A percentile compares a stretch with the other conserved stretches of the same genome.
Evolutionary conservation across 2,888 invertebrate genomes (phyloP).

Genomic region (Rotaria socialis): DNA sequence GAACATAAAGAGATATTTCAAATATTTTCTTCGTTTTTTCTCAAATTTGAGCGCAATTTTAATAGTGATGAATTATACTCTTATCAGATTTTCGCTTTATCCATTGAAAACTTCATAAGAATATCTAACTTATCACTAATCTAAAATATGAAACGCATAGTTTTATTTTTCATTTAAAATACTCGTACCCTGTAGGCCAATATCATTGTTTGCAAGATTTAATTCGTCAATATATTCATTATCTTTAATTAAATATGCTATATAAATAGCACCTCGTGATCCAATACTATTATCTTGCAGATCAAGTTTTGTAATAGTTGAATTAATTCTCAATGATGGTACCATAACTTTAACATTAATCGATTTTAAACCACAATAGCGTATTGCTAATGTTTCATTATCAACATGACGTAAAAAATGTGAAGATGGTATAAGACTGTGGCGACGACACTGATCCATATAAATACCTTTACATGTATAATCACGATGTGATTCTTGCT

Average conservation of each 20-base stretch:
- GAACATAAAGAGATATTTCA: too few species aligned
- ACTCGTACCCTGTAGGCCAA: conserved; percentile 12
- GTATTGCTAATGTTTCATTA: not conserved
- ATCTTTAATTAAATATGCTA: conserved; percentile 28
- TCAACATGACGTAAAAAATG: not conserved
- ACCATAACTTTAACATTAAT: conserved; percentile 27
- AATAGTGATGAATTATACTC: too few species aligned
- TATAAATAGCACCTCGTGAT: conserved; percentile 4
- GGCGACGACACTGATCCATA: not conserved
- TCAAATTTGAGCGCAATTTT: too few species aligned
- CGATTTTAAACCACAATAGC: not conserved
- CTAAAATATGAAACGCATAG: too few species aligned
- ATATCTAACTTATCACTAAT: too few species aligned
- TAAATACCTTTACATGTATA: not conserved
- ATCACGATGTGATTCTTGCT: not conserved
- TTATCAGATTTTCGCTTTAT: too few species aligned
- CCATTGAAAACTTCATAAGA: too few species aligned
- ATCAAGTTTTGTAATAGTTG: conserved; percentile 32
- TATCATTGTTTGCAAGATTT: not conserved
- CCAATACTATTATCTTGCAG: not conserved
- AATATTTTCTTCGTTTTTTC: too few species aligned
- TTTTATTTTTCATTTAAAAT: not conserved
- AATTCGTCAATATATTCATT: conserved; percentile 28
- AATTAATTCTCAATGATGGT: conserved; percentile 11
- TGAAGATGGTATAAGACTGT: not conserved